Evolutionary conservation across 2,888 invertebrate species (phyloP), one percentile per base, ranked within the genome.

Genomic region (Diogma glabrata): DNA sequence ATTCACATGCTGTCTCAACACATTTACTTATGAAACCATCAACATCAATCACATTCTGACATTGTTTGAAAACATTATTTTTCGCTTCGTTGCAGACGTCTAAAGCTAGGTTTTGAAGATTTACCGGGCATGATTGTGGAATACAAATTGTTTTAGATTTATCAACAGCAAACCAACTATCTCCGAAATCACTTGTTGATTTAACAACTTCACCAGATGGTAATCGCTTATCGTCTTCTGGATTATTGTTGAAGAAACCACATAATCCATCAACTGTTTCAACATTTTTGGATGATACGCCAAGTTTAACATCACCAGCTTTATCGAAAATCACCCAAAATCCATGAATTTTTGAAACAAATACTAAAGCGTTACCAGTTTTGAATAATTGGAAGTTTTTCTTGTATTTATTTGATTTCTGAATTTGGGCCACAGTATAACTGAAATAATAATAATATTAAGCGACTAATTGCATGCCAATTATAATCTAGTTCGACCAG

Each of bases 261-360:
- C 90, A 91, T 9, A 90, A 69, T 0, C 90, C 90, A 60, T 87
- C 85, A 0, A 89, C 81, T 38, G 75, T 72, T 8, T 77, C 75
- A 53, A 71, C 65, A 57, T 81, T 72, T 58, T 76, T 77, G 49
- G 78, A 76, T 1, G 77, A 72, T 1, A 87, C 82, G 55, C 83
- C 84, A 57, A 90, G 75, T 66, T 82, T 84, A 1, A 81, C 73
- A 61, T 81, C 79, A 3, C 81, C 81, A 50, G 79, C 76, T 4
- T 74, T 72, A 60, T 79, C 82, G 70, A 84, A 85, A 2, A 81
- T 74, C 2, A 87, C 76, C 70, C 82, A 84, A 63, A 87, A 87
- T 50, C 83, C 82, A 59, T 84, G 82, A 52, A 74, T 74, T 53
- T 78, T 76, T 0, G 85, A 86, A 17, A 79, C 76, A 54, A 87